phyloP scores from a whole-genome alignment of 2,888 invertebrate species.

The Neria commutata region DNA sequence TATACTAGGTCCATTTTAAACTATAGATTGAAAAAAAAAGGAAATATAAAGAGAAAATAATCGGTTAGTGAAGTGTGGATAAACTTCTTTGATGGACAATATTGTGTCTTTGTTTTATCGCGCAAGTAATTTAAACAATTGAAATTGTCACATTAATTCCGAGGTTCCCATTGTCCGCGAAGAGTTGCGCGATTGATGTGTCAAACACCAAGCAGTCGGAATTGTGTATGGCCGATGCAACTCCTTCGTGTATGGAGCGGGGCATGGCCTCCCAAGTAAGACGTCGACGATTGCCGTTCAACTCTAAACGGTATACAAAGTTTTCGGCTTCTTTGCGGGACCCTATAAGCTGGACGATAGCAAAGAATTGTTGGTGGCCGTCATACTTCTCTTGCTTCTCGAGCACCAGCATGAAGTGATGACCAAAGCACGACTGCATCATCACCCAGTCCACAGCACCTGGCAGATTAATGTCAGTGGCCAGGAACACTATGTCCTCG shows the following conservation, averaged over 20 bases:
- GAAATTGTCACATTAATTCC: constrained; percentile 99
- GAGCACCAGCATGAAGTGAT: constrained; percentile 98
- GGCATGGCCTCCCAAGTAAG: constrained; percentile 99
- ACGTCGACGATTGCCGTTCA: constrained; percentile 92
- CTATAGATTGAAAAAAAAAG: too few species aligned
- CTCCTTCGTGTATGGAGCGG: constrained; percentile 97
- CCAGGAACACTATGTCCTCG: constrained; percentile 99
- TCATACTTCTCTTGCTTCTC: constrained; percentile 99
- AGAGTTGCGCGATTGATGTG: constrained; percentile 95
- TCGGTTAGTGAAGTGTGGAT: too few species aligned
- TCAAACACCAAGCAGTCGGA: constrained; percentile 99
- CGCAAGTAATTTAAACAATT: constrained; percentile 82
- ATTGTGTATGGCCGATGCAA: constrained; percentile 95
- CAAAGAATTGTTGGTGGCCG: constrained; percentile 95
- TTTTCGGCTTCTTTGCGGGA: constrained; percentile 98
- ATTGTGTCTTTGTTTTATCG: too few species aligned
- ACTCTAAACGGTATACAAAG: constrained; percentile 95
- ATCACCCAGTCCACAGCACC: constrained; percentile 99
- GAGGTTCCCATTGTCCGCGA: constrained; percentile 98
- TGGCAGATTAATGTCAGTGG: constrained; percentile 98
- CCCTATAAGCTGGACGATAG: constrained; percentile 98
- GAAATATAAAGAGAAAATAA: too few species aligned
- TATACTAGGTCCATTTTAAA: too few species aligned
- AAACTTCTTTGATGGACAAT: too few species aligned
- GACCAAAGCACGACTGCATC: constrained; percentile 99